Evolutionary conservation across 2,113 vertebrate genomes (phyloP), one percentile per base, ranked within the genome.

Genomic region (Thalassoma bifasciatum): DNA sequence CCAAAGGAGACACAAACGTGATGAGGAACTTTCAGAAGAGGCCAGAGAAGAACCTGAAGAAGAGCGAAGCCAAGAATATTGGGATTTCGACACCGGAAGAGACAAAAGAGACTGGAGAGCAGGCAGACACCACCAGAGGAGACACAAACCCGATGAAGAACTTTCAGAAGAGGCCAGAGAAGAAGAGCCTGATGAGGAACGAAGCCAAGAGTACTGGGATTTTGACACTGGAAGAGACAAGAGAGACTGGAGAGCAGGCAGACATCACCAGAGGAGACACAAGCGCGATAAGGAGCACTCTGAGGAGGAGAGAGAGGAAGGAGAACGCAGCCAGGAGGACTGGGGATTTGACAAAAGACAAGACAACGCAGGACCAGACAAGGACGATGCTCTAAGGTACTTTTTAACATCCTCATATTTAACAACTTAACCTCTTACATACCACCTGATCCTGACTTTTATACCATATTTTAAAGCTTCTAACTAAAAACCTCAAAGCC

Each of bases 321-420:
- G n/a, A n/a, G n/a, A n/a, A n/a, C n/a, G n/a, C n/a, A n/a, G n/a
- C n/a, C 90, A 91, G 23, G 90, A 91, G 7, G 83, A 34, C 8
- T 91, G 88, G 88, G 82, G 16, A 3, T 17, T 87, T 0, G 76
- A 90, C 44, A 86, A 88, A 30, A 81, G 83, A 14, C 58, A 70
- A 0, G 79, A 21, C 59, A 80, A 79, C 2, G 63, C 26, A 1
- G 51, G n/a, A 59, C 79, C 81, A 11, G 88, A 91, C 42, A 84
- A 52, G 49, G 82, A 83, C 2, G 61, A 85, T 21, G 83, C 78
- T n/a, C 47, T 90, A 53, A 93, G 89, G 87, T 92, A 88, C 46
- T 26, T 44, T 58, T 16, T 54, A 14, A 24, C 1, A 30, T 56
- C 30, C 30, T 6, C 30, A 30, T 6, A 30, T 12, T 10, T 21